These are phyloP conservation scores for Rhaphigaster nebulosa DNA, from an alignment of 2,888 invertebrate species.

Conservation along the genomic window DNA sequence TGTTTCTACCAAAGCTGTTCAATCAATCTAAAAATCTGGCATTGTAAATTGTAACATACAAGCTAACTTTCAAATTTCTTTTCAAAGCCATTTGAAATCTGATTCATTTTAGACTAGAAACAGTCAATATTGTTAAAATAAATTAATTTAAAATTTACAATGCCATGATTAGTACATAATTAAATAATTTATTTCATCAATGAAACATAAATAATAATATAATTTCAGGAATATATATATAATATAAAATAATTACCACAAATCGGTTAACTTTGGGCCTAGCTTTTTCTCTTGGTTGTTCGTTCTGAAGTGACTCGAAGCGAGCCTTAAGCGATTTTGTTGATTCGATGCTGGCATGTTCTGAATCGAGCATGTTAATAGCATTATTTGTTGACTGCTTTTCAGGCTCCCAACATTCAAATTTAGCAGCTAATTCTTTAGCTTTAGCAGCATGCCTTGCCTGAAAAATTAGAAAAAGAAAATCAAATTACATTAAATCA, in stretches of 20 bases:
- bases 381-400: constrained; percentile 70
- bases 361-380: constrained; percentile 70
- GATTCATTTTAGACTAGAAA: background rate
- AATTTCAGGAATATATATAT: constrained; percentile 59
- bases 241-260: constrained; percentile 79
- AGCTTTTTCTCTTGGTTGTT: constrained; percentile 71
- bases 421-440: constrained; percentile 86
- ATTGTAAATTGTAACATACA: constrained; percentile 34
- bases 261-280: constrained; percentile 88
- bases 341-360: constrained; percentile 82
- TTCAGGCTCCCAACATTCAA: constrained; percentile 87
- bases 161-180: constrained; percentile 54
- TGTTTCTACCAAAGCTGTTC: constrained; percentile 62
- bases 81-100: background rate
- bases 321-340: constrained; percentile 78
- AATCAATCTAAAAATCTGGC: constrained; percentile 43
- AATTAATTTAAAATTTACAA: constrained; percentile 27
- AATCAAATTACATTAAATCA: background rate
- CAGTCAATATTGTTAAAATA: background rate
- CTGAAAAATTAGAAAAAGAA: constrained; percentile 53
- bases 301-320: constrained; percentile 86
- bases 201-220: constrained; percentile 61
- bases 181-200: constrained; percentile 37
- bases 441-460: constrained; percentile 77
- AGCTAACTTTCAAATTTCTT: background rate